Evolutionary conservation across 1,140 invertebrate species (phyloP), one percentile per base, ranked within the genome.

Genomic region (Popillia japonica): DNA sequence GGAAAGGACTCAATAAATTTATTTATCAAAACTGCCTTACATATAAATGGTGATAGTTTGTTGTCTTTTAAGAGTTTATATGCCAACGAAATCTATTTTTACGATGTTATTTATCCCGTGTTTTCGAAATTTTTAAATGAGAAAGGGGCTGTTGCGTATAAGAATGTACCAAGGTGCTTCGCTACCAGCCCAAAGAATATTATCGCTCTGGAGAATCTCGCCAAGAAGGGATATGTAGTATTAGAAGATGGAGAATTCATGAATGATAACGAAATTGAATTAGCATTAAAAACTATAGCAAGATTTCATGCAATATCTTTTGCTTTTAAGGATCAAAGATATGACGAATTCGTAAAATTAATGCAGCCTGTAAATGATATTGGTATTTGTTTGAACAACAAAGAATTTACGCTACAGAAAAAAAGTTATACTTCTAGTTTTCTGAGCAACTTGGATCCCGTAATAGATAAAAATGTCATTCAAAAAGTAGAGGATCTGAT

Each of bases 281-380:
- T 48, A 10, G 44, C 44, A 17, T 2, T 48, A 17, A 48, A 7
- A 48, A 48, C 44, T 48, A 14, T 48, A 10, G 44, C 44, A 10
- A 48, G n/a, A 48, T 86, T 89, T 17, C 91, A 92, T 83, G 90
- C 89, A 0, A 75, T 88, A 0, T 89, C 89, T 0, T 86, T 88
- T 79, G 88, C 87, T 0, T 81, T 90, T 27, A 89, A 88, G 77
- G 79, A 86, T 40, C 44, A 48, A 17, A 48, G n/a, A 17, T 14
- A 48, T 14, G 44, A 48, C 2, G 10, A 14, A 14, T 48, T 3
- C 8, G 1, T 14, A 48, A 48, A 10, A 2, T 7, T 48, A 10
- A 48, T 2, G 10, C 2, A 48, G 6, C 10, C 10, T 17, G 44
- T 48, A 10, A 48, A 48, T 3, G 44, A 17, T 48, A 34, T 4